Conservation (phyloP, 2,113 vertebrate species). For the Peromyscus polionotus region DNA sequence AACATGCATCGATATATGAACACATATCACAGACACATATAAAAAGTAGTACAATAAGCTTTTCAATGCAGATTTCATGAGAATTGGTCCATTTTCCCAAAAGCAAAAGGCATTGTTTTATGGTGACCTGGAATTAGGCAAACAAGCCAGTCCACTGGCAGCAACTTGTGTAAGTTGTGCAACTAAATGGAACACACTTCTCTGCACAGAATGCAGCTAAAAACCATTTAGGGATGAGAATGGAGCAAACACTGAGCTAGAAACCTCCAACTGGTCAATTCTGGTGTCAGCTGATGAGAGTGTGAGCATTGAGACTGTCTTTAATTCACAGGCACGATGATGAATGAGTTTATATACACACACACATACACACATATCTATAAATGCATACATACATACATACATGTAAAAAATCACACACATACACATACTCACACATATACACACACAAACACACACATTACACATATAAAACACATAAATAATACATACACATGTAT, state of each 20-base stretch:
- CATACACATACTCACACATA: neutral
- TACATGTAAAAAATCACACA: neutral
- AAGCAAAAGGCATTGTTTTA: slow-evolving; percentile 29
- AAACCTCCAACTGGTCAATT: neutral
- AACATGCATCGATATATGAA: neutral
- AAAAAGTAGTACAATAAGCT: neutral
- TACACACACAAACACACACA: neutral
- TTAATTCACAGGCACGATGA: slow-evolving; percentile 21
- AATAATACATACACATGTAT: neutral
- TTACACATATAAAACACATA: neutral
- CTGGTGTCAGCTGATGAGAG: neutral
- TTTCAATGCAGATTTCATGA: neutral
- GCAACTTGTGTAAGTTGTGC: neutral
- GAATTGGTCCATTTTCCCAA: slow-evolving; percentile 17
- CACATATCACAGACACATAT: neutral
- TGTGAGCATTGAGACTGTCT: neutral
- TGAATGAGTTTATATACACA: neutral
- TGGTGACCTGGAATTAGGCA: neutral
- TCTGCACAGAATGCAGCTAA: neutral
- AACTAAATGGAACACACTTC: neutral
- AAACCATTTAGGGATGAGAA: neutral
- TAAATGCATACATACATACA: neutral
- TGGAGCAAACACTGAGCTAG: neutral
- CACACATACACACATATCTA: neutral
- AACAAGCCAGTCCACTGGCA: neutral